Conservation (phyloP, 2,113 vertebrate genomes). For the Tringa solitaria region DNA sequence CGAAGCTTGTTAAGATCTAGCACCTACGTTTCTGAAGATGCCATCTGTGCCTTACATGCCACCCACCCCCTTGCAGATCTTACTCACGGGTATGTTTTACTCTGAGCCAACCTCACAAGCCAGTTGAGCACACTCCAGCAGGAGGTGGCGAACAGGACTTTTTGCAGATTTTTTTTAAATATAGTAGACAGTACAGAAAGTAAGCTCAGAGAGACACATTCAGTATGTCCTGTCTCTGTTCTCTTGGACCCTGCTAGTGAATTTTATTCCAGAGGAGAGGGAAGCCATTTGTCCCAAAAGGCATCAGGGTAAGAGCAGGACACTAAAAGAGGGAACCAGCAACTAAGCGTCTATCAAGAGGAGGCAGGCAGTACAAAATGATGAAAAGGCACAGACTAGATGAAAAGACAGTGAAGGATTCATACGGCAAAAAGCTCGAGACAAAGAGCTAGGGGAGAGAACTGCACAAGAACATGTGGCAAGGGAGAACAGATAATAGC, state of each 20-base stretch:
- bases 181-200: background rate
- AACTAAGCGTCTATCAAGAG: background rate
- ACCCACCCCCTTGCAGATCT: conserved; percentile 6
- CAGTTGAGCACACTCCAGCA: background rate
- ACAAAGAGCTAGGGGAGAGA: background rate
- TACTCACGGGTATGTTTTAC: background rate
- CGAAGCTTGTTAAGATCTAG: background rate
- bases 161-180: background rate
- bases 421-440: background rate
- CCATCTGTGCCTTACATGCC: background rate
- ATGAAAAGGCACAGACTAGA: background rate
- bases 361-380: background rate
- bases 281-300: background rate
- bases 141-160: background rate
- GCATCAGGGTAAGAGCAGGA: background rate
- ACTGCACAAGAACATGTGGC: background rate
- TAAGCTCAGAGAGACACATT: background rate
- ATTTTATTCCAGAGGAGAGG: background rate
- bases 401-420: background rate
- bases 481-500: background rate
- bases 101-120: background rate
- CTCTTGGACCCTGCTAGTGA: background rate
- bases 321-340: background rate
- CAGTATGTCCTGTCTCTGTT: background rate
- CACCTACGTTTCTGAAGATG: background rate